phyloP scores from a whole-genome alignment of 1,140 invertebrate species.

The Pseudachorutes palmiensis region DNA sequence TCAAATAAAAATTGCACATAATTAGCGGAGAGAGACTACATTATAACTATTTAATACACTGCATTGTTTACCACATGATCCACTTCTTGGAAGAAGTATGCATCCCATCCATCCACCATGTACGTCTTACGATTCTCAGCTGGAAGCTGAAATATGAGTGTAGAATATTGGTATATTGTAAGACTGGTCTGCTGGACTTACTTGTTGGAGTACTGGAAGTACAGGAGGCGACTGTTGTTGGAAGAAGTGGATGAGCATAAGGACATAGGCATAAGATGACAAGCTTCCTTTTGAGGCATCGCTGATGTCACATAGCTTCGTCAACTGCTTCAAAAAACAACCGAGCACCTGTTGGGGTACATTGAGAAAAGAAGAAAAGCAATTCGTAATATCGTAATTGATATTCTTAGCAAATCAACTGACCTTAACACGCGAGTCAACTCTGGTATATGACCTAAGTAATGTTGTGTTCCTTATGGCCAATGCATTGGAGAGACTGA shows the following conservation, averaged over 20 bases:
- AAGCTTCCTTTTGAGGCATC: constrained; percentile 56
- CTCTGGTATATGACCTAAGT: constrained; percentile 47
- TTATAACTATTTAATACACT: too few relatives aligned
- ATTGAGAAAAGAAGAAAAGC: too few relatives aligned
- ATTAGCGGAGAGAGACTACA: too few relatives aligned
- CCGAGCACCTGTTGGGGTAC: constrained; percentile 49
- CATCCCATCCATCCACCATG: constrained; percentile 47
- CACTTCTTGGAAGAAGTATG: constrained; percentile 49
- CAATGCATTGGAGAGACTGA: constrained; percentile 55
- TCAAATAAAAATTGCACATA: too few relatives aligned
- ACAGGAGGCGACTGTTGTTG: constrained; percentile 53
- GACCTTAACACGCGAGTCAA: constrained; percentile 50
- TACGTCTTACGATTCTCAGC: constrained; percentile 35
- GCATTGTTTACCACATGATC: too few relatives aligned
- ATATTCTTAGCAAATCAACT: constrained; percentile 4
- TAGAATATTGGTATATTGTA: neutral
- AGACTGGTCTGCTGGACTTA: constrained; percentile 36
- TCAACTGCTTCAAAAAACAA: constrained; percentile 53
- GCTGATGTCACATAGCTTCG: constrained; percentile 55
- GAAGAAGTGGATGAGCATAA: constrained; percentile 55
- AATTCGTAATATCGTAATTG: too few relatives aligned
- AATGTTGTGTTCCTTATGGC: constrained; percentile 53
- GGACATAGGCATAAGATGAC: constrained; percentile 56
- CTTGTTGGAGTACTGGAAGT: constrained; percentile 55
- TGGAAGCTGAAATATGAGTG: constrained; percentile 31